Evolutionary conservation across 2,113 vertebrate genomes (phyloP).

Genomic region (Hypomesus transpacificus): DNA sequence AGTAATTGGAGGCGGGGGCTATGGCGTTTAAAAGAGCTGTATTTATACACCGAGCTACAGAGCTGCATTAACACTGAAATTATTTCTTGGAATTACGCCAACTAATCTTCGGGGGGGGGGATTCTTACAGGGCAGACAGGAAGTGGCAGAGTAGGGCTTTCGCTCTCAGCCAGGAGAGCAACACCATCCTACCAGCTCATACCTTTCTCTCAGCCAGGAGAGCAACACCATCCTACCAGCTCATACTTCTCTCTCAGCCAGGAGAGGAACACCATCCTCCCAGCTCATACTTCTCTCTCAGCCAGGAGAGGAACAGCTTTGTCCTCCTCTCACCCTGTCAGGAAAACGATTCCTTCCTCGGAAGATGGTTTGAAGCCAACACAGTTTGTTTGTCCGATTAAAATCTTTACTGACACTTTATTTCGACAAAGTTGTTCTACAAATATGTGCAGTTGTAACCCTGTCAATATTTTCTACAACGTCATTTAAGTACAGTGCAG

Average conservation of each 20-base stretch:
- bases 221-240: too few relatives aligned
- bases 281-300: background rate
- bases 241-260: too few relatives aligned
- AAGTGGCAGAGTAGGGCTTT: background rate
- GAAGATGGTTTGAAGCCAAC: conserved; percentile 4
- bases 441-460: too few relatives aligned
- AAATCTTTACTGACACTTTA: too few relatives aligned
- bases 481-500: too few relatives aligned
- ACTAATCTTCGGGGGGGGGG: background rate
- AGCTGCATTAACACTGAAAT: conserved; percentile 18
- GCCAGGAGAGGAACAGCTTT: too few relatives aligned
- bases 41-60: conserved; percentile 27
- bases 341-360: conserved; percentile 6
- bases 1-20: conserved; percentile 8
- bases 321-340: conserved; percentile 1
- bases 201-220: too few relatives aligned
- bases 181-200: too few relatives aligned
- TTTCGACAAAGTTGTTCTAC: too few relatives aligned
- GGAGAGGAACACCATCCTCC: background rate
- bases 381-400: background rate
- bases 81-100: background rate
- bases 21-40: conserved; percentile 4
- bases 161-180: background rate
- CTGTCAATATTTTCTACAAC: too few relatives aligned
- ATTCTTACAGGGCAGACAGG: conserved; percentile 1